These are phyloP conservation scores for Ormyrus pomaceus DNA, from an alignment of 2,888 invertebrate genomes.

Conservation along the genomic window DNA sequence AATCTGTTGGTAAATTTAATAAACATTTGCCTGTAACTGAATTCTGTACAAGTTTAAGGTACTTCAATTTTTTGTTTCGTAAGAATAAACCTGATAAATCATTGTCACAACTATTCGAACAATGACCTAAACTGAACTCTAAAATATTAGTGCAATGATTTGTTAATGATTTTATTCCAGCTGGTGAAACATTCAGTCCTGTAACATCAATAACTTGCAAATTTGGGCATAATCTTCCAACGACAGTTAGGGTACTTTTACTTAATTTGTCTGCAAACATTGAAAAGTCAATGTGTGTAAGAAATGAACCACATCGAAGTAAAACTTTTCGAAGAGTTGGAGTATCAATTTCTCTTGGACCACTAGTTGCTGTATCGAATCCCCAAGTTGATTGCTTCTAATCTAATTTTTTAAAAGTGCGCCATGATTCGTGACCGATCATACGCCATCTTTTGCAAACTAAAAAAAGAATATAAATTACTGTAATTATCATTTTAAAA, in stretches of 20 bases:
- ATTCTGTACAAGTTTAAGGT: constrained; percentile 62
- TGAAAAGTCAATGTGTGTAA: constrained; percentile 77
- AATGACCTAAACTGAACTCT: constrained; percentile 76
- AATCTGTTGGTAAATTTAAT: constrained; percentile 62
- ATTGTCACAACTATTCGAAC: constrained; percentile 71
- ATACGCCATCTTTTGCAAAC: constrained; percentile 79
- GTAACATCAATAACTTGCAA: constrained; percentile 77
- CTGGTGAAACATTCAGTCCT: constrained; percentile 77
- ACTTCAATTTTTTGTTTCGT: constrained; percentile 65
- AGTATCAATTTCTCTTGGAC: constrained; percentile 58
- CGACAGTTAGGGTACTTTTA: constrained; percentile 78
- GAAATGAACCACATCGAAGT: constrained; percentile 76
- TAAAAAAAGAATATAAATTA: constrained; percentile 50
- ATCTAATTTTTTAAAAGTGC: constrained; percentile 72
- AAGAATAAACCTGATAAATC: constrained; percentile 68
- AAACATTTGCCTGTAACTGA: constrained; percentile 68
- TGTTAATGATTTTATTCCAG: constrained; percentile 76
- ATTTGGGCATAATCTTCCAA: constrained; percentile 79
- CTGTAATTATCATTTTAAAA: neutral
- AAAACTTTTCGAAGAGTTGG: constrained; percentile 76
- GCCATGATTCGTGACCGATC: constrained; percentile 77
- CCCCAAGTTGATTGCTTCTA: constrained; percentile 64
- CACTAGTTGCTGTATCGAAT: constrained; percentile 19
- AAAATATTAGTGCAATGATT: constrained; percentile 77
- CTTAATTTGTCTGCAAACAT: constrained; percentile 76